These are phyloP conservation scores for Cheilosia scutellata DNA, from an alignment of 2,888 invertebrate genomes.

Conservation along the genomic window DNA sequence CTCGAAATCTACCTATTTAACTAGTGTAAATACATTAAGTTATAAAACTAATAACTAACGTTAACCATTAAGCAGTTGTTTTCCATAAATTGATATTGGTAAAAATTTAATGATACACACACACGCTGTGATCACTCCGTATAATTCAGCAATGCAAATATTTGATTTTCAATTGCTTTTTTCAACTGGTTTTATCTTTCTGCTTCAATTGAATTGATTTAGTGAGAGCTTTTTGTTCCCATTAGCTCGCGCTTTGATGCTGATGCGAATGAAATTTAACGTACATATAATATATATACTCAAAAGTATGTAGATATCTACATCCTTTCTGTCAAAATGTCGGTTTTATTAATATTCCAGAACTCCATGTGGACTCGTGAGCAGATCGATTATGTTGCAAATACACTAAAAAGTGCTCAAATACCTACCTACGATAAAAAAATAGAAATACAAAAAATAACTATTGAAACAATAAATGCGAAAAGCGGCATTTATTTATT, in stretches of 20 bases:
- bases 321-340: slow-evolving; percentile 42
- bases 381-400: slow-evolving; percentile 27
- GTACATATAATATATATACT: neutral
- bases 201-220: slow-evolving; percentile 57
- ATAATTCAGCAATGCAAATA: slow-evolving; percentile 60
- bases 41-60: slow-evolving; percentile 69
- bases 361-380: slow-evolving; percentile 4
- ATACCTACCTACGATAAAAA: slow-evolving; percentile 34
- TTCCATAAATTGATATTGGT: slow-evolving; percentile 51
- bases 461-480: slow-evolving; percentile 72
- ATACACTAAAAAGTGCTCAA: slow-evolving; percentile 31
- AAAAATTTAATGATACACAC: slow-evolving; percentile 47
- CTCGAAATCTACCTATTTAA: slow-evolving; percentile 39
- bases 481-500: slow-evolving; percentile 73
- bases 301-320: no score
- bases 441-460: neutral
- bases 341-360: slow-evolving; percentile 35
- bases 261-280: slow-evolving; percentile 33
- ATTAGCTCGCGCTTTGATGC: slow-evolving; percentile 22
- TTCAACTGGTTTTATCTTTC: slow-evolving; percentile 18
- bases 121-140: slow-evolving; percentile 42
- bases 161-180: slow-evolving; percentile 59
- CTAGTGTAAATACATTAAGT: slow-evolving; percentile 55
- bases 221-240: slow-evolving; percentile 38
- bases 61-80: slow-evolving; percentile 65